Conservation (phyloP, 2,888 invertebrate species). For the Drosophila antonietae region DNA sequence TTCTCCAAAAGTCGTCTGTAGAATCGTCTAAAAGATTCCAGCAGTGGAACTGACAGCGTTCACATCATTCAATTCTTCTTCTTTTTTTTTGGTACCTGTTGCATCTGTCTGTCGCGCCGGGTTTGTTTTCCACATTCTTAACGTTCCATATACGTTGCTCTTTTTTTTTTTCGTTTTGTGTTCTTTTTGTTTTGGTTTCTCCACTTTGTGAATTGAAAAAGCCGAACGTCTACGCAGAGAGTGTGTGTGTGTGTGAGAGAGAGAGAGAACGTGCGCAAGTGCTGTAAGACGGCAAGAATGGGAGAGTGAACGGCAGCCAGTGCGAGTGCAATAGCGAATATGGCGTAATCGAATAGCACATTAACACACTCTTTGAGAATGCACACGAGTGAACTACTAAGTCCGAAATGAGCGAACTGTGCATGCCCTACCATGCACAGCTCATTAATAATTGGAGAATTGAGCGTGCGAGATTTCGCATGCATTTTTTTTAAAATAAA, state of each 20-base stretch:
- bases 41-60: neutral
- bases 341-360: constrained; percentile 42
- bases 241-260: no score
- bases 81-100: constrained; percentile 41
- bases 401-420: constrained; percentile 13
- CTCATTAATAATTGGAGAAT: neutral
- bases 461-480: neutral
- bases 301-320: constrained; percentile 1
- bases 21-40: constrained; percentile 12
- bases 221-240: constrained; percentile 6
- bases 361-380: constrained; percentile 12
- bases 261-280: constrained; percentile 9
- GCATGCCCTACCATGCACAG: constrained; percentile 25
- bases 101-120: constrained; percentile 45
- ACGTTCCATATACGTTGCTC: constrained; percentile 5
- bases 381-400: constrained; percentile 12
- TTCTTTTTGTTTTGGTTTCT: constrained; percentile 35
- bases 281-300: neutral
- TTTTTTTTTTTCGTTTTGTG: neutral
- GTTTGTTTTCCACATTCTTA: constrained; percentile 33
- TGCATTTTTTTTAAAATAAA: neutral
- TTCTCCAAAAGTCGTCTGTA: constrained; percentile 3
- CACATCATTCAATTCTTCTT: neutral
- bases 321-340: constrained; percentile 5
- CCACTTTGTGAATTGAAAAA: constrained; percentile 26